Base-by-base conservation (phyloP, 1,140 invertebrate species). In the Nephotettix cincticeps region DNA sequence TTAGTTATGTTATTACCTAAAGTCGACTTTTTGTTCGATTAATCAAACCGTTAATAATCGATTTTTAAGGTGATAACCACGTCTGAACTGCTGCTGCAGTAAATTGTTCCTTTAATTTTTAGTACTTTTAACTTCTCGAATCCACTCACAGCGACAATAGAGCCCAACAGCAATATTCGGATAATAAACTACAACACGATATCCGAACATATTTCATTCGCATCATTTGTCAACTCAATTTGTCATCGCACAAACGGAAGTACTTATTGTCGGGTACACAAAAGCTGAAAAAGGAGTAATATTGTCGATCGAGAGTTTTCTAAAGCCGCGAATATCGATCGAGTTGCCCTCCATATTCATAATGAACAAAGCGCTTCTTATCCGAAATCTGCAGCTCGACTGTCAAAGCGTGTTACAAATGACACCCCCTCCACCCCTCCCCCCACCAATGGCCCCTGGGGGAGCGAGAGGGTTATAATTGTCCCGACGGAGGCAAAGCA, bases 381-480 rank as follows among this genome's bases (percentile, higher is more conserved):
- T 51, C 47, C 47, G 47, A n/a, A 21, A 51, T 51, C 47, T 51
- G 47, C 47, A 51, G 47, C 47, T 17, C 47, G 47, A 51, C 47
- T 51, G 47, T 51, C 47, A 51, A 51, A 51, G 6, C 47, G 21
- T 21, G 47, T 51, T 51, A 51, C 14, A 51, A 51, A 51, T 51
- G n/a, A 51, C 47, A 2, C 47, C 47, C 47, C 47, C 47, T 4
- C 47, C 47, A 6, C 36, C 6, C 6, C 36, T 17, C 36, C 6
- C 36, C 36, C 36, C 36, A 9, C 36, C 36, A n/a, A n/a, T n/a
- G n/a, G n/a, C n/a, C 32, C 32, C 32, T 6, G 6, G 14, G 9
- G 56, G 27, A n/a, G 4, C 23, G 56, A 61, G 27, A 61, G 56
- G 56, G 56, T 51, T 61, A 61, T 61, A 61, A 61, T 61, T 21